Percentiles rank a stretch among this genome's conserved stretches.
Evolutionary conservation across 2,113 vertebrate species (phyloP).

Genomic region (Aythya baeri): DNA sequence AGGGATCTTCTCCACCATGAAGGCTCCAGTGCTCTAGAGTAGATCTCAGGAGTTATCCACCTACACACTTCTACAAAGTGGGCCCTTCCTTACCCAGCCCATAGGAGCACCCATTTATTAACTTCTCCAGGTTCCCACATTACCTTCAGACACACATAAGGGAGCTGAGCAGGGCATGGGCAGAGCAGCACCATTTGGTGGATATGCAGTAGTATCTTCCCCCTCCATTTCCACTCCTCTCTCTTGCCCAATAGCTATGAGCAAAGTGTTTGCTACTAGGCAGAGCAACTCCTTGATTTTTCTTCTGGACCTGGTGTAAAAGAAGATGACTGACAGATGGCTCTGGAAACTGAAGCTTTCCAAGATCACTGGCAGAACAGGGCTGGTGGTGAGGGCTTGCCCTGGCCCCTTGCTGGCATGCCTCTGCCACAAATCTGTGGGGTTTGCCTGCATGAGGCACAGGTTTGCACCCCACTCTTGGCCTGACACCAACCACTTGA

Average conservation of each 20-base stretch:
- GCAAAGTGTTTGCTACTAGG: background rate
- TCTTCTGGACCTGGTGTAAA: background rate
- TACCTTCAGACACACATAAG: no score
- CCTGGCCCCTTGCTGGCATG: fast-evolving
- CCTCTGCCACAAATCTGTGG: background rate
- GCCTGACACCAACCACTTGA: background rate
- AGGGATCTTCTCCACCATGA: background rate
- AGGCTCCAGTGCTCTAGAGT: background rate
- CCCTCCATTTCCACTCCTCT: background rate
- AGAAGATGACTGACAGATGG: background rate
- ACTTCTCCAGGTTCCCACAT: background rate
- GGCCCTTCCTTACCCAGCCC: background rate
- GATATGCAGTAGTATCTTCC: background rate
- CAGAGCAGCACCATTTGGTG: background rate
- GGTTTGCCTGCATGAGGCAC: background rate
- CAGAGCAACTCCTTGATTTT: background rate
- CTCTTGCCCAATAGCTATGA: background rate
- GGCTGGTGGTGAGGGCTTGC: fast-evolving
- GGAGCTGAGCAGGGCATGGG: background rate
- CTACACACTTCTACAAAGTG: background rate
- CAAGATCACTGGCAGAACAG: background rate
- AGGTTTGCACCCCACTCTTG: background rate
- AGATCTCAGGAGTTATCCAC: background rate
- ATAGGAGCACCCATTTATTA: no score
- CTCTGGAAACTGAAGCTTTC: background rate